Base-by-base conservation (phyloP, 2,888 invertebrate genomes). In the Drosophila bunnanda region DNA sequence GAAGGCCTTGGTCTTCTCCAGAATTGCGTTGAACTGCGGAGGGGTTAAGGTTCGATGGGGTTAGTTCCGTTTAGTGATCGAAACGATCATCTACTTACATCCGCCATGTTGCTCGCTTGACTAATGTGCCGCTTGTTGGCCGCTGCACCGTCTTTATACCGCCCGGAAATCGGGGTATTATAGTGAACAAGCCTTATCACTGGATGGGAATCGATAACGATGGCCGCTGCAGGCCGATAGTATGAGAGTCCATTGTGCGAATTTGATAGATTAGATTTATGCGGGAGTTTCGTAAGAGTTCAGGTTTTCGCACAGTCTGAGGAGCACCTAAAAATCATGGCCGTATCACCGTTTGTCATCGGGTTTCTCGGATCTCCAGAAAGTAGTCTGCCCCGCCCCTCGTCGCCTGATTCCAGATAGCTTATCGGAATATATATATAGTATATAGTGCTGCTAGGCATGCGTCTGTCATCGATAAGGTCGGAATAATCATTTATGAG, bases 1-100 rank as follows among this genome's bases (percentile, higher is more conserved):
- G 93, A 97, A 94, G 82, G 94, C 94, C 93, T 95, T 97, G 17
- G 96, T 82, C 74, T 82, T 82, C 74, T 85, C 82, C 28, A 66
- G 53, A 54, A 88, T 78, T 54, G 77, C 15, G 28, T 88, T 86
- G 80, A 85, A 82, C 82, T 82, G 62, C 41, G 43, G 32, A 22
- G n/a, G 28, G 6, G 6, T 6, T 22, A 62, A 15, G 20, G 25
- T 2, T 30, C 15, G 38, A 32, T n/a, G n/a, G 17, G 6, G 30
- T 17, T 43, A 39, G 15, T n/a, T 4, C 17, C 25, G 10, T 39
- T 3, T 41, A 7, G n/a, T 4, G 28, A 17, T 58, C 12, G 1
- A 1, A 2, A 12, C 58, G 22, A 57, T 22, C 30, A 6, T 57
- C 1, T 25, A 87, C 88, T 79, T 79, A 82, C 82, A 78, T 82